Evolutionary conservation across 1,140 invertebrate species (phyloP), one percentile per base, ranked within the genome.

Genomic region (Branchinecta lynchi): DNA sequence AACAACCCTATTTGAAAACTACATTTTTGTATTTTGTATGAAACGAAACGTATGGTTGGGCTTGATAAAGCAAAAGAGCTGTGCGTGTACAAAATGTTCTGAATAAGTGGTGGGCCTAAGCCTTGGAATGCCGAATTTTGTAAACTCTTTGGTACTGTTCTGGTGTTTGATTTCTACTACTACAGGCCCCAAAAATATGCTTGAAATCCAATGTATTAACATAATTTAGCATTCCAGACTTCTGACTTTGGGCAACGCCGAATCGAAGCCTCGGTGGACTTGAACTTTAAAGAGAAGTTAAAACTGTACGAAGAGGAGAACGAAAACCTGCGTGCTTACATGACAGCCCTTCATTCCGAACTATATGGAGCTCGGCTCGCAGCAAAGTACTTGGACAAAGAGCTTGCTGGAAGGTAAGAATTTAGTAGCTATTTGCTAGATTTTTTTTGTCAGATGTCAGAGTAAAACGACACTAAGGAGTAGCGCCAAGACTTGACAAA

Each of bases 331-430:
- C 65, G 65, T 12, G 66, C 65, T 12, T 70, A 70, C 66, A 45
- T 45, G 43, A 70, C 70, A 17, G 84, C 86, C 3, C 76, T 90
- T 17, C 88, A 91, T 74, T 86, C 86, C 45, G 90, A 93, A 79
- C 84, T 92, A 0, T 91, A 87, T 76, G 89, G 88, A 65, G 88
- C 89, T 15, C 83, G 88, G 74, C 78, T 93, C 69, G 89, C 89
- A 17, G 88, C 89, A 12, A 89, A 89, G 77, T 92, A 92, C 78
- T 79, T 92, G 68, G 89, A 92, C 75, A 92, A 92, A 77, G 89
- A 92, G 77, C 76, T 92, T 44, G 89, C 89, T 43, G 89, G 89
- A 68, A 82, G 84, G 84, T 84, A 73, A 66, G 73, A 5, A 32
- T 32, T 32, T 5, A 32, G 32, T 32, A 5, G 69, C 21, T 44